Base-by-base conservation (phyloP, 1,140 invertebrate genomes). In the Drosophila repletoides region DNA sequence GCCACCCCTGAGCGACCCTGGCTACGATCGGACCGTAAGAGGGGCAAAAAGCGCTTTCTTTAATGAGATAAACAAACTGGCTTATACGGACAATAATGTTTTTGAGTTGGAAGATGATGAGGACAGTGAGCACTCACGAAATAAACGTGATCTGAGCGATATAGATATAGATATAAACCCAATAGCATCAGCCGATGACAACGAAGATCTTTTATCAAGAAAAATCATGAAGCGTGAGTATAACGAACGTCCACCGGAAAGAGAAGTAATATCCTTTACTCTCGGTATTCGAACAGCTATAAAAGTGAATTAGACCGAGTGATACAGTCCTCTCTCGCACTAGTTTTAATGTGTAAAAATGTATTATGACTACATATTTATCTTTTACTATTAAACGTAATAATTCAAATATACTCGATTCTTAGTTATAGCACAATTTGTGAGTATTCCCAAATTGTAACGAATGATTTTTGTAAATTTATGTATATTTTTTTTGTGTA, bases 1-100 rank as follows among this genome's bases (percentile, higher is more conserved):
- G 41, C 92, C 92, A 9, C 92, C 91, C 9, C 91, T 91, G 5
- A 69, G 88, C 65, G 19, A 90, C 63, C 58, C 88, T 28, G 66
- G 71, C 5, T 66, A 60, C 40, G 86, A 88, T 31, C 64, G 86
- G 21, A 88, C 84, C 3, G 49, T 88, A 26, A 68, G 86, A 3
- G 59, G 79, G 15, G 69, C 86, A 0, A 88, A 79, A 46, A 68
- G 53, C 6, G 33, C 43, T 3, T 76, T 88, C 24, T 88, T 88
- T 7, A 64, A 79, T 31, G 84, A 88, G 70, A 88, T 88, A 28
- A 88, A 88, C 46, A 51, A 76, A 17, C 38, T 88, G 21, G 86
- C 86, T 0, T 46, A 59, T 0, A 84, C 77, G 3, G 61, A 77
- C n/a, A 88, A 88, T 34, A 88, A 88, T 14, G 46, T 83, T 10